These are phyloP conservation scores for Teinopalpus imperialis DNA, from an alignment of 2,888 invertebrate species.

Conservation along the genomic window DNA sequence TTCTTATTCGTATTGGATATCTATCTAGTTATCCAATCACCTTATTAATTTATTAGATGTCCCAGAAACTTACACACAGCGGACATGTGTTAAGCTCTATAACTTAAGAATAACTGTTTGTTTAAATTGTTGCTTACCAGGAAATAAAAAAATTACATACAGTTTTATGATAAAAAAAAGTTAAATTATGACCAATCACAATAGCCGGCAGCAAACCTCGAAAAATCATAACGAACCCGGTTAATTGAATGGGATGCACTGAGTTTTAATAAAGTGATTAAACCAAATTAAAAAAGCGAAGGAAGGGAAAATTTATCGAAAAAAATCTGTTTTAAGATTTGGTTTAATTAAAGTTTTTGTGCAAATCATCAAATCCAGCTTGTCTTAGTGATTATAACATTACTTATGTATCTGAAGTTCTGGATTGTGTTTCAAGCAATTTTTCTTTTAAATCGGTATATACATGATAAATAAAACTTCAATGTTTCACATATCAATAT, in stretches of 20 bases:
- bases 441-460: no score
- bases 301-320: not conserved
- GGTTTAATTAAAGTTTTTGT: constrained; percentile 13
- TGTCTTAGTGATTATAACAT: no score
- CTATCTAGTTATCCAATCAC: constrained; percentile 4
- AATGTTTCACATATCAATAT: no score
- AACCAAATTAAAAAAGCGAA: constrained; percentile 14
- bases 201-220: constrained; percentile 1
- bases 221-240: constrained; percentile 13
- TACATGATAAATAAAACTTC: no score
- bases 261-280: constrained; percentile 24
- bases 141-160: no score
- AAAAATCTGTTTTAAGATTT: not conserved
- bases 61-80: not conserved
- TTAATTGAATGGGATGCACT: constrained; percentile 9
- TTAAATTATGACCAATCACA: constrained; percentile 6
- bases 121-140: no score
- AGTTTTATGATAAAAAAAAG: constrained; percentile 2
- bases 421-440: no score
- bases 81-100: no score
- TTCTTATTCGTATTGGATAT: constrained; percentile 14
- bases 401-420: no score
- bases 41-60: constrained; percentile 13
- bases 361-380: no score
- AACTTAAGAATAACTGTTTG: no score